phyloP scores from a whole-genome alignment of 2,797 vertebrate species.

The Gobio occitaniae region DNA sequence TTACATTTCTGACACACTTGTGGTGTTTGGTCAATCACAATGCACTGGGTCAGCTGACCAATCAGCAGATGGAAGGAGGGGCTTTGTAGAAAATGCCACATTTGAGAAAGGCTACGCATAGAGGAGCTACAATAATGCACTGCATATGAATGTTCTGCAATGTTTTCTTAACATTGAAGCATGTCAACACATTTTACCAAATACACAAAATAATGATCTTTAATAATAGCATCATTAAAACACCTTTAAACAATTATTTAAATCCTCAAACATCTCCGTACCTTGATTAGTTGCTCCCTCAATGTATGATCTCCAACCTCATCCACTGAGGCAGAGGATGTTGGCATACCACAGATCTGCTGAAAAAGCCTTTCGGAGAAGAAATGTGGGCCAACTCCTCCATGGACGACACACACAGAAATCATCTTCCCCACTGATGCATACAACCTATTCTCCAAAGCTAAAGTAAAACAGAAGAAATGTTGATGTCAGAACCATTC shows the following conservation, averaged over 20 bases:
- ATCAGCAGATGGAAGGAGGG: not conserved
- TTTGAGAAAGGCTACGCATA: not conserved
- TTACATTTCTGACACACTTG: not conserved
- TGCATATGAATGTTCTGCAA: not conserved
- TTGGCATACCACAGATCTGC: constrained; percentile 20
- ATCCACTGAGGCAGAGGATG: constrained; percentile 7
- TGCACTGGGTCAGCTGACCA: not conserved
- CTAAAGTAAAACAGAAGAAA: constrained; percentile 5
- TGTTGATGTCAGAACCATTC: not conserved
- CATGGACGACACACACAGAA: constrained; percentile 37
- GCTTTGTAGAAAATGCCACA: not conserved
- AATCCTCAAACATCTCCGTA: not conserved
- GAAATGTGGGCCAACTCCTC: constrained; percentile 42
- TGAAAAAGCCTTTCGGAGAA: constrained; percentile 45
- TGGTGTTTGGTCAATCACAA: not conserved
- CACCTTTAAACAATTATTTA: not conserved
- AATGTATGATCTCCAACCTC: constrained; percentile 41
- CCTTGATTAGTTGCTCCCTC: constrained; percentile 28
- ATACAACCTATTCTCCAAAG: constrained; percentile 15
- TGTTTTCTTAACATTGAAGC: not conserved
- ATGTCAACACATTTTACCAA: not conserved
- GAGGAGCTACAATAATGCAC: not conserved
- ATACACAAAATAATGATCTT: constrained; percentile 1
- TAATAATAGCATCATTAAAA: not conserved
- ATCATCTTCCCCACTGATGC: constrained; percentile 34